A percentile compares a stretch with the other conserved stretches of the same genome.
phyloP scores from a whole-genome alignment of 2,797 vertebrate species.

The Epinephelus coioides region DNA sequence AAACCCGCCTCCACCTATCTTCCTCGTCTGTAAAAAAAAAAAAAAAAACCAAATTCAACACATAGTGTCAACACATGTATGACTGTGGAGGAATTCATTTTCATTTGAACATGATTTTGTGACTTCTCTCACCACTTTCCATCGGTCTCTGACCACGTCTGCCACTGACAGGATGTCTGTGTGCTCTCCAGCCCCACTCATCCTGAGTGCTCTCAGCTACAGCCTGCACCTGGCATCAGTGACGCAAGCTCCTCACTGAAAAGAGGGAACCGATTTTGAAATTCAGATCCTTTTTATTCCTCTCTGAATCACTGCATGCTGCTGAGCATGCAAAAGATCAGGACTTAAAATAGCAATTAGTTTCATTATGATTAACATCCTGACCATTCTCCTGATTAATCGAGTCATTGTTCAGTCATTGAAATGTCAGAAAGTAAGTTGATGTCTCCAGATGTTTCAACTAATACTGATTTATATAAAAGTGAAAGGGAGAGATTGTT shows the following conservation, averaged over 20 bases:
- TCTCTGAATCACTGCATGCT: background rate
- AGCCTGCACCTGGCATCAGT: conserved; percentile 84
- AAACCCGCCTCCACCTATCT: conserved; percentile 98
- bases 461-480: no score
- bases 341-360: no score
- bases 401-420: no score
- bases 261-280: conserved; percentile 28
- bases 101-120: background rate
- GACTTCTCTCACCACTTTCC: conserved; percentile 93
- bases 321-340: background rate
- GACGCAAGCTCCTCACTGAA: conserved; percentile 72
- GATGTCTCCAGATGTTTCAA: no score
- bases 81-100: background rate
- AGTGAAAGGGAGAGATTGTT: no score
- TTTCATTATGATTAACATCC: no score
- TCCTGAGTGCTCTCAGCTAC: conserved; percentile 85
- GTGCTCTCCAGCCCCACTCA: conserved; percentile 97
- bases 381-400: no score
- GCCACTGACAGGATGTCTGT: conserved; percentile 97
- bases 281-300: background rate
- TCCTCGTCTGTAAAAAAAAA: conserved; percentile 87
- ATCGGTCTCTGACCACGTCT: conserved; percentile 97
- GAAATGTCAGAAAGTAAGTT: no score
- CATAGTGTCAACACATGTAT: background rate
- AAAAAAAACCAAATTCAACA: no score